Base-by-base conservation (phyloP, 1,140 invertebrate genomes). In the Araneus ventricosus region DNA sequence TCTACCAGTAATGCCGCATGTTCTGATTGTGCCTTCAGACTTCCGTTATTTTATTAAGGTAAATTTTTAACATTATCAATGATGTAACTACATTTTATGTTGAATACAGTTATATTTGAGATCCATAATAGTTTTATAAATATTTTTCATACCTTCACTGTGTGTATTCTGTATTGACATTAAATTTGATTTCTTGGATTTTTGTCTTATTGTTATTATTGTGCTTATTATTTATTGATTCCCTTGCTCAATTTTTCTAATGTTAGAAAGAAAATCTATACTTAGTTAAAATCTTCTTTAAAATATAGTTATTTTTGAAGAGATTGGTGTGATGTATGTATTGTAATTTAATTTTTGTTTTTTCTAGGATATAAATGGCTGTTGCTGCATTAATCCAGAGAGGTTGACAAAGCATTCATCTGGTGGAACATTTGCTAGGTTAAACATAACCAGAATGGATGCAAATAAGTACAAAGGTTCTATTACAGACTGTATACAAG, bases 351-450 rank as follows among this genome's bases (percentile, higher is more conserved):
- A 24, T 67, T 93, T 94, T 22, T 59, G 93, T 93, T 89, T 93
- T 93, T 96, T 96, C 14, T 95, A 98, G 97, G 95, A 97, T 93
- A 96, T 98, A 24, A 96, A 97, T 94, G 97, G 97, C 5, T 97
- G 97, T 94, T 95, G 98, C 34, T 97, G 98, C 14, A 95, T 99
- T 7, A 99, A 99, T 96, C 98, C 98, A 0, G 98, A 98, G 94
- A 96, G 97, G 93, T 95, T 98, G 67, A 96, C 96, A 0, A 98
- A 98, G 95, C 96, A 96, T 52, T 94, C 95, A 63, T 94, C 94
- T 92, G 96, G 96, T 41, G 97, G 97, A 89, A 96, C 95, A 14
- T 97, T 96, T 95, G 96, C 96, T 30, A 95, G 95, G 88, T 94
- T 97, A 2, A 95, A 95, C 93, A 94, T 96, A n/a, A 94, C 94